Conservation (phyloP, 2,113 vertebrate species). For the Hippotragus niger region DNA sequence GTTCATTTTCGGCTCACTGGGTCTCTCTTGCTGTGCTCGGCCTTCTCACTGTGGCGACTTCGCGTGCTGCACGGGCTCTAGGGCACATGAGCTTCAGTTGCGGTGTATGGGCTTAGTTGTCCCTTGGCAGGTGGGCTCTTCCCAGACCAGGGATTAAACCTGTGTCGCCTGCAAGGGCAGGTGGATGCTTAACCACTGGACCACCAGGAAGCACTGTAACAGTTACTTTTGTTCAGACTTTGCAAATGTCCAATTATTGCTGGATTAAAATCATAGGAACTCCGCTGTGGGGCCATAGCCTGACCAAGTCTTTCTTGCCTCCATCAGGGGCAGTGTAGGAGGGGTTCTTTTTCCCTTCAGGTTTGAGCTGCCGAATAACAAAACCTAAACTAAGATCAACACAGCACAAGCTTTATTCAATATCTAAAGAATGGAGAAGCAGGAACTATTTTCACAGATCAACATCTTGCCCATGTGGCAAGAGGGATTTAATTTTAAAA, state of each 20-base stretch:
- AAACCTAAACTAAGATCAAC: not conserved
- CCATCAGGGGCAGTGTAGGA: not conserved
- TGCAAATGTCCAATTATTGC: not conserved
- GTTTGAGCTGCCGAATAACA: accelerated
- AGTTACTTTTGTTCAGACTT: not conserved
- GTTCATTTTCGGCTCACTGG: not conserved
- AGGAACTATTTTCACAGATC: not conserved
- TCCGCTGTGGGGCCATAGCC: not conserved
- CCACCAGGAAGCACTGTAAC: not conserved
- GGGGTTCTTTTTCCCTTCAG: not conserved
- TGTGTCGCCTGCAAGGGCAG: not conserved
- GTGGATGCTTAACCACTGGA: not conserved
- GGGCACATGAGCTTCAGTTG: accelerated
- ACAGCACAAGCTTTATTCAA: not conserved
- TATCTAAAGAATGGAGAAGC: not conserved
- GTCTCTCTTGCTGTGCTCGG: not conserved
- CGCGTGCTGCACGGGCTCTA: accelerated
- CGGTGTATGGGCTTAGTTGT: not conserved
- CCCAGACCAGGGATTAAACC: not conserved
- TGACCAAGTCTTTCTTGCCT: not conserved
- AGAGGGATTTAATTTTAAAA: not conserved
- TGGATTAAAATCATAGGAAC: not conserved
- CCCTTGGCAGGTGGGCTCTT: not conserved
- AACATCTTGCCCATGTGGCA: not conserved
- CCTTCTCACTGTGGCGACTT: not conserved